These are phyloP conservation scores for Tuta absoluta DNA, from an alignment of 2,888 invertebrate genomes.

Conservation along the genomic window DNA sequence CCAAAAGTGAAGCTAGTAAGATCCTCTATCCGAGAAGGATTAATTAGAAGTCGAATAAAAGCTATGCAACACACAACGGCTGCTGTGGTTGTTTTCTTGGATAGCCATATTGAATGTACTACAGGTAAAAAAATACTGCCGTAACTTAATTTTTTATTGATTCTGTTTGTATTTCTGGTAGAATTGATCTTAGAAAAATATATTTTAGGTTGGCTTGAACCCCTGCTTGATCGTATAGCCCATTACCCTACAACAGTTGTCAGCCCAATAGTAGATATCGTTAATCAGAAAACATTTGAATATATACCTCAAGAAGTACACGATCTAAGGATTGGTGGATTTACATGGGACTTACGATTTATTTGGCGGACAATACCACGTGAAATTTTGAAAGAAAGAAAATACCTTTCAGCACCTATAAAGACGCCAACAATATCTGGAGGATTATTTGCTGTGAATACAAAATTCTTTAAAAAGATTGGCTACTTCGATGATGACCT, in stretches of 20 bases:
- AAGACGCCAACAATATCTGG: slow-evolving; percentile 98
- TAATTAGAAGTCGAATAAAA: slow-evolving; percentile 93
- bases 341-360: slow-evolving; percentile 95
- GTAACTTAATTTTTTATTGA: too few species aligned
- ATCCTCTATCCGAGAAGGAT: slow-evolving; percentile 92
- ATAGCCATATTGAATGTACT: slow-evolving; percentile 98
- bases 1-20: slow-evolving; percentile 94
- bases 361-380: slow-evolving; percentile 97
- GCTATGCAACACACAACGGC: slow-evolving; percentile 89
- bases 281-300: slow-evolving; percentile 93
- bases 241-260: slow-evolving; percentile 89
- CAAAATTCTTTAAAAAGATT: slow-evolving; percentile 91
- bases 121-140: not conserved
- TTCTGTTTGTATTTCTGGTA: not conserved
- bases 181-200: not conserved
- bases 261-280: slow-evolving; percentile 95
- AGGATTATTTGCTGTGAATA: slow-evolving; percentile 97
- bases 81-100: slow-evolving; percentile 94
- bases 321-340: slow-evolving; percentile 92
- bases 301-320: slow-evolving; percentile 88
- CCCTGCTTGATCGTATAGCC: slow-evolving; percentile 90
- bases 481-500: slow-evolving; percentile 98
- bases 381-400: slow-evolving; percentile 86
- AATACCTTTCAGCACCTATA: slow-evolving; percentile 90
- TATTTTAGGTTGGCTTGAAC: slow-evolving; percentile 93